Evolutionary conservation across 2,797 vertebrate species (phyloP).

Genomic region (Margarornis squamiger): DNA sequence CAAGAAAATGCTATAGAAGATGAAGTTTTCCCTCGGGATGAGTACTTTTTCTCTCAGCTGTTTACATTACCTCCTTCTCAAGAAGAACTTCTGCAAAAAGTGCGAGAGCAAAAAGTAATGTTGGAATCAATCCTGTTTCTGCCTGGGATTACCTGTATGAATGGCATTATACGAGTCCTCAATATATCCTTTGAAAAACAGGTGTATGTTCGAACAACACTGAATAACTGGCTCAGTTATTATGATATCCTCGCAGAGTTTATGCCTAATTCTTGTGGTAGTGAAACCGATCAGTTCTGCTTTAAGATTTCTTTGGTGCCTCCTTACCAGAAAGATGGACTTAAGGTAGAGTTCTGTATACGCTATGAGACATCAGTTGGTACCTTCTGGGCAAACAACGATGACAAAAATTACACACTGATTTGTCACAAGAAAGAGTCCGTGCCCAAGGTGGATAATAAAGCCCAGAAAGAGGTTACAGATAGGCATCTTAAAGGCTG

Average conservation of each 20-base stretch:
- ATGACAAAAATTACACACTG: constrained; percentile 87
- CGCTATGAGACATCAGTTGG: constrained; percentile 87
- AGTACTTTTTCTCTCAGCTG: constrained; percentile 83
- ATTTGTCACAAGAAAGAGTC: constrained; percentile 86
- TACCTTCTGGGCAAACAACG: constrained; percentile 93
- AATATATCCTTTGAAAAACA: constrained; percentile 91
- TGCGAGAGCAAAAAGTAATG: constrained; percentile 83
- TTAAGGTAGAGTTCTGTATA: constrained; percentile 91
- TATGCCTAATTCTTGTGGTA: constrained; percentile 89
- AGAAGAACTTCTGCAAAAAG: constrained; percentile 82
- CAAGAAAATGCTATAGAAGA: constrained; percentile 54
- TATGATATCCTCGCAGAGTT: constrained; percentile 91
- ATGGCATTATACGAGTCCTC: constrained; percentile 87
- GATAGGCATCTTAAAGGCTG: constrained; percentile 88
- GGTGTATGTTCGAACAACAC: constrained; percentile 84
- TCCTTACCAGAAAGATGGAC: constrained; percentile 83
- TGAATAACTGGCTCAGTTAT: constrained; percentile 87
- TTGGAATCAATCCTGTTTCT: constrained; percentile 86
- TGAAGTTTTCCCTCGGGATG: constrained; percentile 74
- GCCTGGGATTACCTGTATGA: constrained; percentile 83
- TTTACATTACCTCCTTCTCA: constrained; percentile 83
- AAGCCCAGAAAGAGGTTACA: constrained; percentile 70
- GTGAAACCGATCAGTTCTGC: constrained; percentile 88
- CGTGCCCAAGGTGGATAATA: constrained; percentile 55
- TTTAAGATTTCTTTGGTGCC: constrained; percentile 88